Base-by-base conservation (phyloP, 2,113 vertebrate genomes). In the Lycaon pictus region DNA sequence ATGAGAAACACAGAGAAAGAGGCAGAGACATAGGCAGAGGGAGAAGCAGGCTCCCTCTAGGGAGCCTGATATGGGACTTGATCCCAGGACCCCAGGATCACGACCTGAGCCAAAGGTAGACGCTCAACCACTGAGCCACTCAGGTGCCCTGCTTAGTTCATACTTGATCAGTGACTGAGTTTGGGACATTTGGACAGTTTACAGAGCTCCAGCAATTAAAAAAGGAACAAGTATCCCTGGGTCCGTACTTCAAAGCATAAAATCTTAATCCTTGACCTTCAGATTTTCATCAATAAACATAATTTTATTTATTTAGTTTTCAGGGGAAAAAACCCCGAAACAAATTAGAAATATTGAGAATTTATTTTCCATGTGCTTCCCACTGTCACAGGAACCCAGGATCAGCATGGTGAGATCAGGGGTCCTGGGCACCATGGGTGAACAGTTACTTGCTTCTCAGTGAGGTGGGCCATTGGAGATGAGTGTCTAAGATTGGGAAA, bases 271-370 rank as follows among this genome's bases (percentile, higher is more conserved):
- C 82, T 87, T 69, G 35, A 87, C 62, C 20, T 87, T 87, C 60
- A 93, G 12, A 58, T 92, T 89, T 96, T 95, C 29, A 55, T 56
- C 17, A 27, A 1, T 62, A 58, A 82, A 6, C 25, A 74, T 4
- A 67, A 37, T 80, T 93, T 92, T 84, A 20, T 27, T 80, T 79
- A 62, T 84, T 92, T 91, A 37, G 32, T 83, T 95, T 95, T 81
- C 56, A 93, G 43, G 43, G 43, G 43, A 51, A 60, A 81, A 86
- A 89, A 63, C n/a, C 8, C n/a, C 8, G 62, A 88, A 85, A 76
- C 60, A 60, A 71, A 60, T 51, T 37, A 43, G 60, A 91, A 37
- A 23, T 23, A 22, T 27, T 65, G 77, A 89, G 65, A 92, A 79
- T 43, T 72, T 48, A 60, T 93, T 93, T 89, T 35, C 48, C 51